Percentiles rank a stretch among this genome's conserved stretches.
phyloP scores from a whole-genome alignment of 1,140 invertebrate genomes.

The Diorhabda carinulata region DNA sequence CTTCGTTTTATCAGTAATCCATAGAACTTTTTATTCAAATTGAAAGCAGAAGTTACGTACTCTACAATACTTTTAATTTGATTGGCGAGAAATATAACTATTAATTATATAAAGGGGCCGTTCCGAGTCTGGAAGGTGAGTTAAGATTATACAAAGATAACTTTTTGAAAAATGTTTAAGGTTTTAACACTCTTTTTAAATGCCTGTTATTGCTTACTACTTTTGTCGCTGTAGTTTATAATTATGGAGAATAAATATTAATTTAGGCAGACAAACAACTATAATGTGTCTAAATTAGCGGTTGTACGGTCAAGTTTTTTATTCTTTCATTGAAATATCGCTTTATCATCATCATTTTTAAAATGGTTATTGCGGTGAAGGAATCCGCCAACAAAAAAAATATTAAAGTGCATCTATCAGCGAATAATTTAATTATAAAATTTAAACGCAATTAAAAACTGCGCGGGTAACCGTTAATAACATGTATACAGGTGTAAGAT shows the following conservation, averaged over 20 bases:
- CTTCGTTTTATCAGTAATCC: no score
- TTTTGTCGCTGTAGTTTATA: not conserved
- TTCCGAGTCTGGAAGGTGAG: not conserved
- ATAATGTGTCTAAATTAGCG: conserved; percentile 1
- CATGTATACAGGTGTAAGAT: not conserved
- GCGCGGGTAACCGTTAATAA: not conserved
- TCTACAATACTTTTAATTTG: no score
- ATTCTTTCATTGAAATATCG: not conserved
- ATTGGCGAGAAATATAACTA: no score
- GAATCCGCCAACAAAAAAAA: not conserved
- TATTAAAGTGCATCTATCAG: not conserved
- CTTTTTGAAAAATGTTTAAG: not conserved
- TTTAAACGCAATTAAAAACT: not conserved
- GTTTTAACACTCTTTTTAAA: conserved; percentile 3
- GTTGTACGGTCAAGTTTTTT: conserved; percentile 2
- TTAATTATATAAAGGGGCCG: not conserved
- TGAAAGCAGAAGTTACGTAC: no score
- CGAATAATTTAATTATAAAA: not conserved
- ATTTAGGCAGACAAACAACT: conserved; percentile 1
- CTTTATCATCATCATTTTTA: not conserved
- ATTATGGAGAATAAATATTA: conserved; percentile 3
- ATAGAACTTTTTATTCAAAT: no score
- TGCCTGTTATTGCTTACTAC: not conserved
- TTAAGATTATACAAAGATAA: not conserved
- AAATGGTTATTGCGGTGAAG: not conserved